A percentile compares a stretch with the other conserved stretches of the same genome.
Evolutionary conservation across 2,113 vertebrate species (phyloP).

Genomic region (Alethe diademata): DNA sequence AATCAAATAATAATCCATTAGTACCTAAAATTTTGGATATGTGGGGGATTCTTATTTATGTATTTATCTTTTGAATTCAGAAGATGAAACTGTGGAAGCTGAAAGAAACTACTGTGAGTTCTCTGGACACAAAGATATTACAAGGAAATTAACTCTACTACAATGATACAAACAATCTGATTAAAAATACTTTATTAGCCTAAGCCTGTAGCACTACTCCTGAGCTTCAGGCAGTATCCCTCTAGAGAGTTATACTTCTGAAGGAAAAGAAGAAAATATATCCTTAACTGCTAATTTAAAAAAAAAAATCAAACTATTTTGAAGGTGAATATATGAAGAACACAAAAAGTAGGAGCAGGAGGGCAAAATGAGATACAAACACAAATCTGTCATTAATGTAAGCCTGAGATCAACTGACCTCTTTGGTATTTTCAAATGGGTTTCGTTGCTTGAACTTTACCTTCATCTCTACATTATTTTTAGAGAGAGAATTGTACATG

Average conservation of each 20-base stretch:
- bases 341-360: not conserved
- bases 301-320: not conserved
- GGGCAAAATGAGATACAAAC: not conserved
- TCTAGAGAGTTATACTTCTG: not conserved
- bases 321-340: not conserved
- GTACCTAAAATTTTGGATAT: not conserved
- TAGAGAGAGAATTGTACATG: not conserved
- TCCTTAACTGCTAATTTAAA: not conserved
- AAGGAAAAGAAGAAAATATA: not conserved
- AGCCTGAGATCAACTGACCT: not conserved
- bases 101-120: not conserved
- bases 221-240: not conserved
- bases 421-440: not conserved
- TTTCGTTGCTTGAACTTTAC: not conserved
- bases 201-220: not conserved
- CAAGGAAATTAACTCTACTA: not conserved
- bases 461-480: not conserved
- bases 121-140: not conserved
- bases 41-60: rapidly evolving
- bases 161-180: not conserved
- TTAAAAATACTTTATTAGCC: not conserved
- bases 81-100: not conserved
- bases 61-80: not conserved
- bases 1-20: not conserved
- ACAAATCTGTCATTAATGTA: not conserved